Evolutionary conservation across 2,888 invertebrate species (phyloP).

Genomic region (Prosopocoilus inquinatus): DNA sequence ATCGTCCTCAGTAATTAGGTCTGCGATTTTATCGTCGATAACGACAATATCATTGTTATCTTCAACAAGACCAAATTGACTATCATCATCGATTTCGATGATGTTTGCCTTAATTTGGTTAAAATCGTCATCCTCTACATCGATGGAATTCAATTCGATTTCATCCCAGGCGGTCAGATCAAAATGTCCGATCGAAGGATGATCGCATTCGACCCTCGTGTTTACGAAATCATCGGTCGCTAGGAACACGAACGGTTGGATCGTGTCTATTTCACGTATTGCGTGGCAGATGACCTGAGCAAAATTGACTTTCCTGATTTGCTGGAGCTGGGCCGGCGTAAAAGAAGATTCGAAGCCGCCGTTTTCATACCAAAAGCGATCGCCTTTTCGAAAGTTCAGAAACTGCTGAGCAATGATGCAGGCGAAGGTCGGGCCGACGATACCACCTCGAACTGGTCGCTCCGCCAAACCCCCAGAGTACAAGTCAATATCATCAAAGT

Average conservation of each 20-base stretch:
- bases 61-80: too few relatives aligned
- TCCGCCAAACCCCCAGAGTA: slow-evolving; percentile 83
- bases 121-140: neutral
- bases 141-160: slow-evolving; percentile 18
- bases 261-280: slow-evolving; percentile 61
- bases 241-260: slow-evolving; percentile 72
- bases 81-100: neutral
- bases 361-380: slow-evolving; percentile 85
- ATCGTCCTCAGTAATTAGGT: too few relatives aligned
- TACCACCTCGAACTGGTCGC: slow-evolving; percentile 72
- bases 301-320: slow-evolving; percentile 67
- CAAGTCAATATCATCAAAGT: slow-evolving; percentile 80
- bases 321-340: slow-evolving; percentile 72
- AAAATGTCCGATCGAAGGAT: slow-evolving; percentile 54
- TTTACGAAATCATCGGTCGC: slow-evolving; percentile 61
- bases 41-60: too few relatives aligned
- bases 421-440: slow-evolving; percentile 85
- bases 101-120: neutral
- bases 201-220: slow-evolving; percentile 57
- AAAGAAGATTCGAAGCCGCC: slow-evolving; percentile 71
- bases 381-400: slow-evolving; percentile 71
- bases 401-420: slow-evolving; percentile 88
- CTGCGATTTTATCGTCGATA: too few relatives aligned
- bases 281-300: slow-evolving; percentile 72
- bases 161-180: slow-evolving; percentile 65